These are phyloP conservation scores for Bombyx mandarina DNA, from an alignment of 1,140 invertebrate genomes.

Conservation along the genomic window DNA sequence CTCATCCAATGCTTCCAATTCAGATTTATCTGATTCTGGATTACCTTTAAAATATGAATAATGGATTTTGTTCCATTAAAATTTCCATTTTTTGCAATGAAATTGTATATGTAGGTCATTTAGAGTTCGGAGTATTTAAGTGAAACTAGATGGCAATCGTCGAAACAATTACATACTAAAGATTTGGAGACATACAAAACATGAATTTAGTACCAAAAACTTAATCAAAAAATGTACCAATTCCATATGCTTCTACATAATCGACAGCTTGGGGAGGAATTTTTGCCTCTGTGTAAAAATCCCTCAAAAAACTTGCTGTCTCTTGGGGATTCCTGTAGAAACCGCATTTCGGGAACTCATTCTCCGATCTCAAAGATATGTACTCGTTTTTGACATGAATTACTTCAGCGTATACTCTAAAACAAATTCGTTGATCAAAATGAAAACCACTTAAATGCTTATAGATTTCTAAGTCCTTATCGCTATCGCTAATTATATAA, in stretches of 20 bases:
- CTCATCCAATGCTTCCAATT: constrained; percentile 20
- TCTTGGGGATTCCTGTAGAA: constrained; percentile 71
- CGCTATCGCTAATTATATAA: too few species aligned
- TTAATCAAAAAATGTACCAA: constrained; percentile 40
- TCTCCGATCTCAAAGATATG: constrained; percentile 37
- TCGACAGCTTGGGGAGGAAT: constrained; percentile 74
- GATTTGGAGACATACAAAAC: too few species aligned
- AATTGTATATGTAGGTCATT: too few species aligned
- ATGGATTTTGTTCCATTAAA: too few species aligned
- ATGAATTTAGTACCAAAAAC: neutral
- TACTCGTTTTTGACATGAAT: constrained; percentile 73
- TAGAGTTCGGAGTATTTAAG: too few species aligned
- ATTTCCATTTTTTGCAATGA: too few species aligned
- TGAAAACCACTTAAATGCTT: too few species aligned
- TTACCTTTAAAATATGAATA: neutral
- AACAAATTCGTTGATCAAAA: constrained; percentile 69
- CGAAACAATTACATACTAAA: too few species aligned
- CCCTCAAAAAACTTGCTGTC: constrained; percentile 72
- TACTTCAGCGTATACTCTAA: constrained; percentile 73
- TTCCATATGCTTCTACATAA: constrained; percentile 83
- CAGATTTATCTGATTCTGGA: neutral
- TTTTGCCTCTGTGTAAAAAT: constrained; percentile 73
- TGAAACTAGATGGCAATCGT: too few species aligned
- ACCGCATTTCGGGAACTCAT: constrained; percentile 19
- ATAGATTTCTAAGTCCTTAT: too few species aligned